phyloP scores from a whole-genome alignment of 1,140 invertebrate genomes.

The Dendrolimus punctatus region DNA sequence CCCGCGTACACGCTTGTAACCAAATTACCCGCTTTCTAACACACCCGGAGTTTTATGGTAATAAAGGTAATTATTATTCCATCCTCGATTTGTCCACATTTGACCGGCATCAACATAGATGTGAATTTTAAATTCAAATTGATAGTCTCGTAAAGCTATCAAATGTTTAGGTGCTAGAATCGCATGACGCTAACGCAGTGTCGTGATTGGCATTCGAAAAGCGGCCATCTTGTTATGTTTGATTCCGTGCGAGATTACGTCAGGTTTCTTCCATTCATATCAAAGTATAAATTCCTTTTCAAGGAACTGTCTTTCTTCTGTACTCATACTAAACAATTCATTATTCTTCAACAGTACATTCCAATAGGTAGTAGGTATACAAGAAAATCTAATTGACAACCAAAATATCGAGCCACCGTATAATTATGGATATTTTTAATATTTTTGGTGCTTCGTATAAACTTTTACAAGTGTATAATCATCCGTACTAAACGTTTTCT shows the following conservation, averaged over 20 bases:
- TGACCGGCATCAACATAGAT: constrained; percentile 63
- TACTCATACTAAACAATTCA: background rate
- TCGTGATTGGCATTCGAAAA: constrained; percentile 53
- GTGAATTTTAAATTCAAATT: constrained; percentile 66
- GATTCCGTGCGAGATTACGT: constrained; percentile 34
- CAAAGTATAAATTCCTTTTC: constrained; percentile 5
- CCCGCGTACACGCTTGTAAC: constrained; percentile 50
- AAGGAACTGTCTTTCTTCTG: background rate
- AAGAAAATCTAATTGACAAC: too few relatives aligned
- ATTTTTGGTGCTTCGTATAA: too few relatives aligned
- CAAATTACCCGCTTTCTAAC: constrained; percentile 69
- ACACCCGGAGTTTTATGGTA: constrained; percentile 65
- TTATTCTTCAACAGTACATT: background rate
- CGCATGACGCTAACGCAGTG: constrained; percentile 27
- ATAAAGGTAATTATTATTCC: constrained; percentile 61
- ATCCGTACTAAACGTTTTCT: too few relatives aligned
- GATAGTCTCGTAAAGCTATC: constrained; percentile 66
- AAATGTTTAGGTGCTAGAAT: constrained; percentile 47
- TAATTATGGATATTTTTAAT: too few relatives aligned
- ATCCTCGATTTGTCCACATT: constrained; percentile 50
- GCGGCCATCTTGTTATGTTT: constrained; percentile 48
- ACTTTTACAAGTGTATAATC: too few relatives aligned
- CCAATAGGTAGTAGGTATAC: too few relatives aligned
- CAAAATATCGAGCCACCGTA: too few relatives aligned
- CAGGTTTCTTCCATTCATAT: constrained; percentile 29